Conservation (phyloP, 1,140 invertebrate genomes). For the Neocloeon triangulifer region DNA sequence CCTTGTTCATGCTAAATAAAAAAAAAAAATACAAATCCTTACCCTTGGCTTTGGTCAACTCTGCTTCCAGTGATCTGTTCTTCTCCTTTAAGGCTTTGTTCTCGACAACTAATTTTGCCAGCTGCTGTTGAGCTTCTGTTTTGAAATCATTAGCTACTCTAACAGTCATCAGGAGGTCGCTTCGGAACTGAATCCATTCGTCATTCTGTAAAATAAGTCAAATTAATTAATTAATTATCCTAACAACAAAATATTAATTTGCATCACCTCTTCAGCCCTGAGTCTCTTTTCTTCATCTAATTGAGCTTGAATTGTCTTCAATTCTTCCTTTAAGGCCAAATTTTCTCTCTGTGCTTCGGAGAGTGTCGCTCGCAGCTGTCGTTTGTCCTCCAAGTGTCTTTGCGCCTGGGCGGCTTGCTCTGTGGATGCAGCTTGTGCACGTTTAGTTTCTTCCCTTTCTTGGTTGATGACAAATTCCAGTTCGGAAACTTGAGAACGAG, state of each 20-base stretch:
- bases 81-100: constrained; percentile 62
- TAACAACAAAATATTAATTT: constrained; percentile 4
- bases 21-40: constrained; percentile 11
- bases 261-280: constrained; percentile 26
- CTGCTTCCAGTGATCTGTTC: constrained; percentile 45
- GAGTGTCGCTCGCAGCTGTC: constrained; percentile 36
- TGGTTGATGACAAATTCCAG: constrained; percentile 55
- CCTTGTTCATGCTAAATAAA: background rate
- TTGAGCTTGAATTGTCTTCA: constrained; percentile 27
- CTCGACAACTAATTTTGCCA: constrained; percentile 58
- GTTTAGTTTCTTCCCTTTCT: constrained; percentile 42
- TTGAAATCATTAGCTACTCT: constrained; percentile 89
- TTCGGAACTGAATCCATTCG: constrained; percentile 87
- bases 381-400: constrained; percentile 52
- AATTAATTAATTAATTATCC: constrained; percentile 2
- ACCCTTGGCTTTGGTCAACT: constrained; percentile 59
- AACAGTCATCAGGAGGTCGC: constrained; percentile 76
- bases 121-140: constrained; percentile 59
- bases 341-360: constrained; percentile 41
- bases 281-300: constrained; percentile 32
- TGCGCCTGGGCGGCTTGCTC: constrained; percentile 24
- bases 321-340: constrained; percentile 27
- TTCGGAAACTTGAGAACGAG: constrained; percentile 55
- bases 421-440: constrained; percentile 28
- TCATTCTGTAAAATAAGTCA: constrained; percentile 27